phyloP scores from a whole-genome alignment of 2,113 vertebrate species.

The Colius striatus region DNA sequence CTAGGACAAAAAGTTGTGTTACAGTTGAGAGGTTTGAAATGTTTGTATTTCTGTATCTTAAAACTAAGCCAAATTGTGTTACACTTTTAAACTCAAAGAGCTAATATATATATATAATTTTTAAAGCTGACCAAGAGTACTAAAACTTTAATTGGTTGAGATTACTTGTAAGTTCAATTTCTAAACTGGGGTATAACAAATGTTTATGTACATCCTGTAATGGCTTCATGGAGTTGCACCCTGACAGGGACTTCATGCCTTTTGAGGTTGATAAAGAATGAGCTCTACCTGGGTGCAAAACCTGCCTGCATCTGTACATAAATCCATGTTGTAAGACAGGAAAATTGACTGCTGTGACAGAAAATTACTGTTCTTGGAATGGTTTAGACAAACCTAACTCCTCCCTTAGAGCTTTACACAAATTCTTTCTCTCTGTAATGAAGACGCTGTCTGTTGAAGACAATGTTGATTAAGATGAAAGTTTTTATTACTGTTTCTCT shows the following conservation, averaged over 20 bases:
- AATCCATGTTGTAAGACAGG: neutral
- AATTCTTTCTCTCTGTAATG: neutral
- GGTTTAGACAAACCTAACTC: neutral
- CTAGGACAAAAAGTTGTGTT: neutral
- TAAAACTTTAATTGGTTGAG: neutral
- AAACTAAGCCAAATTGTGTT: neutral
- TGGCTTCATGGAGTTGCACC: neutral
- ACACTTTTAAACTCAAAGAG: neutral
- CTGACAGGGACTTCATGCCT: neutral
- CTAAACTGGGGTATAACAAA: neutral
- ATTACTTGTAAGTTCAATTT: rapidly evolving
- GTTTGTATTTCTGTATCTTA: neutral
- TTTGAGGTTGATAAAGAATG: neutral
- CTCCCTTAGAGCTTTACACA: neutral
- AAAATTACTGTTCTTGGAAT: neutral
- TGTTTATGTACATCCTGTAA: neutral
- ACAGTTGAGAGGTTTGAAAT: neutral
- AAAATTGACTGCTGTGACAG: neutral
- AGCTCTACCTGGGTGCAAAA: neutral
- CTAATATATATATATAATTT: neutral
- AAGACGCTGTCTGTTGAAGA: neutral
- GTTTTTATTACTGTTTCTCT: neutral
- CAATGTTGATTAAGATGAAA: neutral
- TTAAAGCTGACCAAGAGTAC: neutral
- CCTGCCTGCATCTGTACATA: neutral